Evolutionary conservation across 2,113 vertebrate species (phyloP).

Genomic region (Lampris incognitus): DNA sequence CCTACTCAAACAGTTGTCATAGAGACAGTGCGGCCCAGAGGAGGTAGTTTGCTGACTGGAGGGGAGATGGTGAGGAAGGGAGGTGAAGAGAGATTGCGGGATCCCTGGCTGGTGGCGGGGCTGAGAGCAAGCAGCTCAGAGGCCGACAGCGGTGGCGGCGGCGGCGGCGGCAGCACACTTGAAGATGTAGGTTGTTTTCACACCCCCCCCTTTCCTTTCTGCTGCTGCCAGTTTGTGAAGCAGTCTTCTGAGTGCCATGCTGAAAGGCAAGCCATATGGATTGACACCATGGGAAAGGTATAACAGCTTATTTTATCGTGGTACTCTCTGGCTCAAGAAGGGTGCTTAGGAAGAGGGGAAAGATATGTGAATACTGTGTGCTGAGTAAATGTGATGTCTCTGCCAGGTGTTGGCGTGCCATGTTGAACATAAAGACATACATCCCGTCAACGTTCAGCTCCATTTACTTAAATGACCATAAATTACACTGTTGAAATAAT

Average conservation of each 20-base stretch:
- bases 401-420: conserved; percentile 13
- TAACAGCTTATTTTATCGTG: conserved; percentile 39
- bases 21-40: conserved; percentile 85
- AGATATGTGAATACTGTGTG: conserved; percentile 21
- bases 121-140: conserved; percentile 36
- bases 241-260: conserved; percentile 40
- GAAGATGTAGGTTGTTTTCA: conserved; percentile 30
- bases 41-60: conserved; percentile 55
- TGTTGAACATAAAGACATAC: neutral
- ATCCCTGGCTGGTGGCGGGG: conserved; percentile 30
- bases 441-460: conserved; percentile 1
- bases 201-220: conserved; percentile 43
- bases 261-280: conserved; percentile 43
- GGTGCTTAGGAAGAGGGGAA: neutral
- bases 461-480: neutral
- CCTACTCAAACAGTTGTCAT: conserved; percentile 98
- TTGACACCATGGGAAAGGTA: conserved; percentile 54
- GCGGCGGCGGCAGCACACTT: conserved; percentile 16
- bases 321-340: neutral
- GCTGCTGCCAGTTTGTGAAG: conserved; percentile 65
- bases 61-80: conserved; percentile 36
- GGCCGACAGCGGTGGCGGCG: too few relatives aligned
- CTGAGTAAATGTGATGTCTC: conserved; percentile 22
- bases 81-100: conserved; percentile 51
- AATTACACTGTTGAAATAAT: neutral